These are phyloP conservation scores for Tachuris rubrigastra DNA, from an alignment of 2,113 vertebrate genomes.

Conservation along the genomic window DNA sequence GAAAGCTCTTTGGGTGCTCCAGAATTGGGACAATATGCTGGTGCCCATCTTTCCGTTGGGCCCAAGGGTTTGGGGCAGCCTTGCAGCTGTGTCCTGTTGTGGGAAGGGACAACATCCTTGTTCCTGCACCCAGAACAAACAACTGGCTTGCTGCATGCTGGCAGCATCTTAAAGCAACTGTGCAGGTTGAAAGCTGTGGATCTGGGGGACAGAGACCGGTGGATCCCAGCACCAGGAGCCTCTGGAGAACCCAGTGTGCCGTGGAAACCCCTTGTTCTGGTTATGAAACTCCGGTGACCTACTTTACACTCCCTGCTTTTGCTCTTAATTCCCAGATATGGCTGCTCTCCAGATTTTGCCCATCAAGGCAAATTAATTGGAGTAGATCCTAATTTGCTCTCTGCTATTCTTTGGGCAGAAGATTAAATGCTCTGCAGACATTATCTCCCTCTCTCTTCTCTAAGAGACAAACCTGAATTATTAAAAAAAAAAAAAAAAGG, in stretches of 20 bases:
- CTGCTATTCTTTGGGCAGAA: slow-evolving; percentile 69
- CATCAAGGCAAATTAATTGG: slow-evolving; percentile 67
- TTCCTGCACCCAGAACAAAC: neutral
- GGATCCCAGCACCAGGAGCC: accelerated
- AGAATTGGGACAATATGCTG: accelerated
- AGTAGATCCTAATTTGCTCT: slow-evolving; percentile 76
- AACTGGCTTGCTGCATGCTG: accelerated
- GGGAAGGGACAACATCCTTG: accelerated
- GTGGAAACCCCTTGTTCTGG: neutral
- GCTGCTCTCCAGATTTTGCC: slow-evolving; percentile 68
- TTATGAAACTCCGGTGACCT: slow-evolving; percentile 72
- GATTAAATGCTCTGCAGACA: slow-evolving; percentile 77
- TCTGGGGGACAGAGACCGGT: accelerated
- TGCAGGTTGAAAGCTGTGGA: accelerated
- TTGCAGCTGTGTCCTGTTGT: accelerated
- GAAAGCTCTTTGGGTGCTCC: neutral
- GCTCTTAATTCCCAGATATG: slow-evolving; percentile 74
- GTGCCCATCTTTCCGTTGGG: neutral
- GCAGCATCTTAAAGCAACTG: neutral
- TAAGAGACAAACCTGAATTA: slow-evolving; percentile 33
- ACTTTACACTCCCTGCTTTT: slow-evolving; percentile 70
- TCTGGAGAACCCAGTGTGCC: accelerated
- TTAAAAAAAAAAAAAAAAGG: neutral
- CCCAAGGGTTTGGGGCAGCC: neutral
- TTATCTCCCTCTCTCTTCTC: slow-evolving; percentile 60